These are phyloP conservation scores for Teleogryllus oceanicus DNA, from an alignment of 2,888 invertebrate genomes.

Conservation along the genomic window DNA sequence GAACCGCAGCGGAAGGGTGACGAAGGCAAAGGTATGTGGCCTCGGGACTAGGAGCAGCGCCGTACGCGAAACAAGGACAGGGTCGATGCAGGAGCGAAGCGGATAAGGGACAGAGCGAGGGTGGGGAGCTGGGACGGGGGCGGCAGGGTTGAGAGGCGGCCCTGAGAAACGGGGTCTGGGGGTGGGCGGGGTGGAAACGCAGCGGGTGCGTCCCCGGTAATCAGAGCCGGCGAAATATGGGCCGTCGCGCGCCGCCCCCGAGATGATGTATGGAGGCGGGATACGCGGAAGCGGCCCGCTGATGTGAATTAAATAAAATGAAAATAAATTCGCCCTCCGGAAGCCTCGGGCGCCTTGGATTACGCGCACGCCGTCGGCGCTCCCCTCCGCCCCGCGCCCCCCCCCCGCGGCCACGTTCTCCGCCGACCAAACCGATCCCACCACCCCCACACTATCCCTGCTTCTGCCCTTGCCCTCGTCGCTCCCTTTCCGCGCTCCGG, in stretches of 20 bases:
- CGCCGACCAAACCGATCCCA: not conserved
- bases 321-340: not conserved
- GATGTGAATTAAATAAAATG: slow-evolving; percentile 18
- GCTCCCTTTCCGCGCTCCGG: too few relatives aligned
- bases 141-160: not conserved
- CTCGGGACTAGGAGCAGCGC: too few relatives aligned
- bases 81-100: too few relatives aligned
- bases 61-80: too few relatives aligned
- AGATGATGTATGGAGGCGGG: not conserved
- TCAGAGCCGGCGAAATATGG: slow-evolving; percentile 1
- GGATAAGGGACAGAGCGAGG: not conserved
- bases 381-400: not conserved
- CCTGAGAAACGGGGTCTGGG: not conserved
- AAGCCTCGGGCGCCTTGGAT: not conserved
- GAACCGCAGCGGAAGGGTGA: too few relatives aligned
- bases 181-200: not conserved
- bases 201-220: not conserved
- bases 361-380: not conserved
- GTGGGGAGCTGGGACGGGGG: not conserved
- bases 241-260: not conserved
- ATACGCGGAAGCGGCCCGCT: not conserved
- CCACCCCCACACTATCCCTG: too few relatives aligned
- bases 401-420: not conserved
- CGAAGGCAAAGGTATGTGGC: too few relatives aligned
- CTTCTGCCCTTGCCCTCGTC: too few relatives aligned